Percentiles rank a stretch among this genome's conserved stretches.
These are phyloP conservation scores for Aurelia aurita complex sp. Pacific DNA, from an alignment of 30 jellyfish, hydroid and myxozoan genomes.

Conservation along the genomic window DNA sequence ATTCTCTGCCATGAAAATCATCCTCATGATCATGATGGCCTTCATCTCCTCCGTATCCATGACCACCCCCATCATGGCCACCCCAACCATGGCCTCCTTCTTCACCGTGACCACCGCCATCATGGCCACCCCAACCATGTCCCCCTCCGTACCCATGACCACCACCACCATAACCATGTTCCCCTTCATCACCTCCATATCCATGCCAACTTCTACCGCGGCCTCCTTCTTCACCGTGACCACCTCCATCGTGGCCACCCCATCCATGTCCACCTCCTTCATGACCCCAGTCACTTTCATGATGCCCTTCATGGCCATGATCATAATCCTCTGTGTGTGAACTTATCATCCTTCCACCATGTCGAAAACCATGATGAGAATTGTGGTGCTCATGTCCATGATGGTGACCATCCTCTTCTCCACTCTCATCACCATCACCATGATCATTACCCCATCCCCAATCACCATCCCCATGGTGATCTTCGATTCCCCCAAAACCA, in stretches of 20 bases:
- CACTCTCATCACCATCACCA: constrained; percentile 53
- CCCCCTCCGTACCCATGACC: background rate
- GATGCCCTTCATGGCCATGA: constrained; percentile 37
- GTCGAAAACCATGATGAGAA: constrained; percentile 50
- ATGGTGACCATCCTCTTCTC: constrained; percentile 13
- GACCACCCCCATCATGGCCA: no score
- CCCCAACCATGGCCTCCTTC: background rate
- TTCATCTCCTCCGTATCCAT: background rate
- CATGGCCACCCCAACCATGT: constrained; percentile 4
- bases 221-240: background rate
- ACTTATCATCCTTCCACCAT: constrained; percentile 57
- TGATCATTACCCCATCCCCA: constrained; percentile 50
- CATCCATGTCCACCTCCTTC: constrained; percentile 41
- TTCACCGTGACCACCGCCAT: constrained; percentile 11
- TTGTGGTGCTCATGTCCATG: constrained; percentile 29
- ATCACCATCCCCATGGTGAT: constrained; percentile 34
- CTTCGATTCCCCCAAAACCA: constrained; percentile 37
- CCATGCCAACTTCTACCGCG: constrained; percentile 8
- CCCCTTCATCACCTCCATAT: background rate
- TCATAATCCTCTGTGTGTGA: constrained; percentile 53
- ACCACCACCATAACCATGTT: constrained; percentile 1
- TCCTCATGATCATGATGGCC: constrained; percentile 23
- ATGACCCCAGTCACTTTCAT: constrained; percentile 39
- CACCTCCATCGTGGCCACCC: background rate
- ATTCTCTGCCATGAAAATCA: constrained; percentile 15